Evolutionary conservation across 2,797 vertebrate genomes (phyloP), one percentile per base, ranked within the genome.

Genomic region (Percopsis omiscomaycus): DNA sequence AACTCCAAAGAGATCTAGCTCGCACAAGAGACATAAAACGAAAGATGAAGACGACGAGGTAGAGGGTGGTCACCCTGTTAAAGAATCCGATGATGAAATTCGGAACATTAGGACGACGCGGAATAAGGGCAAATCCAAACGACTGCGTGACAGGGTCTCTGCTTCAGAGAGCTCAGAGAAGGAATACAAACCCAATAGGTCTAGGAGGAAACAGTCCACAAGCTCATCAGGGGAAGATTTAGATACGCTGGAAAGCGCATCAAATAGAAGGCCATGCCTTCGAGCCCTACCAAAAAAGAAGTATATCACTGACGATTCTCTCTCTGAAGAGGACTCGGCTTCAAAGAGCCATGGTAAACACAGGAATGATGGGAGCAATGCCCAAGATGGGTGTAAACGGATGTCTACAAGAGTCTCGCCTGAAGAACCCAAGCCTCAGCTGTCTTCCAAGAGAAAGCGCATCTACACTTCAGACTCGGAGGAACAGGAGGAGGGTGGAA

Each of bases 261-360:
- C 84, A 2, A 86, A 59, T 16, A 84, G 88, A 61, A 73, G 82
- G 10, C 69, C 58, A 27, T 66, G 59, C 44, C 88, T 93, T 49
- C 71, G 92, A 71, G 69, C 76, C 9, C 79, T 90, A 12, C 88
- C 92, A 15, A 92, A 92, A 81, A 94, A 92, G 85, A 93, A 87
- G 64, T 92, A 92, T 73, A 84, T 84, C 57, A 86, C 82, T 3
- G 90, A 93, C 30, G 90, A 93, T 73, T 92, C 87, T 32, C 51
- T 64, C 3, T 89, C 93, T 0, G 93, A 92, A 63, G 92, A 93
- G 15, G 91, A 93, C n/a, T 68, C 72, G 32, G 69, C 71, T 4
- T 71, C 82, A n/a, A 73, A 30, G 0, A 82, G 59, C 14, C 73
- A 67, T 45, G 48, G 29, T 0, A 77, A 69, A 57, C 76, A 71